Conservation (phyloP, 2,797 vertebrate species). For the Peromyscus melanophrys region DNA sequence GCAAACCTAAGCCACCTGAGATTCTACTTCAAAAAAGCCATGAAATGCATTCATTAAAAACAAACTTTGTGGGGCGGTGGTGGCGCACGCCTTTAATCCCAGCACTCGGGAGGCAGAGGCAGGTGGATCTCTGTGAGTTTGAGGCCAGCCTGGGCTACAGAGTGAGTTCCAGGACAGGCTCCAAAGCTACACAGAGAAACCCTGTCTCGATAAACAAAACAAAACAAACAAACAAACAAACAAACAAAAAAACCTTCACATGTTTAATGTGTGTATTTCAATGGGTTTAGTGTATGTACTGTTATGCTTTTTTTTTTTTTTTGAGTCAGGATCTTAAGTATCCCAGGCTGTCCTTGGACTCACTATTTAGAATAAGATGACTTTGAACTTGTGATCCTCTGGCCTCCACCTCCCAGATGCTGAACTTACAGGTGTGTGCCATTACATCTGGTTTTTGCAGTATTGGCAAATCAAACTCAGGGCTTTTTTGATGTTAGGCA, state of each 20-base stretch:
- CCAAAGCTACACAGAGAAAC: too few species aligned
- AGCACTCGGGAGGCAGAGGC: too few species aligned
- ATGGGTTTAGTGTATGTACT: constrained; percentile 30
- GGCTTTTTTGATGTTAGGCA: background rate
- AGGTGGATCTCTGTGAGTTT: too few species aligned
- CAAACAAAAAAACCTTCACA: background rate
- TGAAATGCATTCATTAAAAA: background rate
- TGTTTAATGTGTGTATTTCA: constrained; percentile 17
- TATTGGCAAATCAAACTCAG: background rate
- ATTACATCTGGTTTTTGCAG: background rate
- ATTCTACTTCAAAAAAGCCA: background rate
- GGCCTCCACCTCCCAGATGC: background rate
- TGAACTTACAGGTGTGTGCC: background rate
- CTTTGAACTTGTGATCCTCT: background rate
- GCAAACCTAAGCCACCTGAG: background rate
- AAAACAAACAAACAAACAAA: too few species aligned
- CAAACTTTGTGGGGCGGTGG: background rate
- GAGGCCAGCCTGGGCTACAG: too few species aligned
- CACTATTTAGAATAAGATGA: background rate
- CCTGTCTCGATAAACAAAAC: too few species aligned
- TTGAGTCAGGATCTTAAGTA: background rate
- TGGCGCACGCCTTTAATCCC: too few species aligned
- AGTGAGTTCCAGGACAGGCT: too few species aligned
- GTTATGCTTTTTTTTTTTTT: background rate
- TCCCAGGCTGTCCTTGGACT: background rate